Base-by-base conservation (phyloP, 1,140 invertebrate genomes). In the Hyles vespertilio region DNA sequence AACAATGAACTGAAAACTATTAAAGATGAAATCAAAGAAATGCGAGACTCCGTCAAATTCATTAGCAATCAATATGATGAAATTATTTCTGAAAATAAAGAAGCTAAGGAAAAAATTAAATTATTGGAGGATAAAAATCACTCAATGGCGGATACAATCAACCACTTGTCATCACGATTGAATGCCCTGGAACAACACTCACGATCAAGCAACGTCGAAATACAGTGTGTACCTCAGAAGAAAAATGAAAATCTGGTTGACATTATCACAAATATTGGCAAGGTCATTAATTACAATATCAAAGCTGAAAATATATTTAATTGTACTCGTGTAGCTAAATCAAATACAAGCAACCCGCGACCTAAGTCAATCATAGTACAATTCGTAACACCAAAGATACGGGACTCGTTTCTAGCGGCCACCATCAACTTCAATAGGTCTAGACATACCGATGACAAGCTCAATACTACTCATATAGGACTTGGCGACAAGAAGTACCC, bases 181-280 rank as follows among this genome's bases (percentile, higher is more conserved):
- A 67, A 65, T 34, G 51, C 45, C 1, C 5, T 72, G 8, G 67
- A 72, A 59, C 70, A 69, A 53, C 55, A 61, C 7, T 49, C 62
- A 0, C 59, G 70, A 5, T 47, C 58, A 3, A 67, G 57, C 43
- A 71, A 71, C 43, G 11, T 71, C 2, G 69, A 71, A 47, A 64
- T 71, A 8, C 69, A 71, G 52, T 68, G 69, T 40, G 46, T 48
- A 10, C 46, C 46, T n/a, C 46, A 48, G 32, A 48, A 48, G 10
- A 48, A 48, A 5, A 48, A 48, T 10, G 46, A 48, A 48, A 48
- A 48, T 48, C 32, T 48, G 32, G 11, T 48, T 11, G n/a, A 48
- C 32, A 48, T 48, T 48, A 22, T 48, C 5, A 11, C n/a, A 3
- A 22, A 48, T 4, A n/a, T 48, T n/a, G 46, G 46, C 5, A 48